Evolutionary conservation across 2,888 invertebrate genomes (phyloP), one percentile per base, ranked within the genome.

Genomic region (Lobophora halterata): DNA sequence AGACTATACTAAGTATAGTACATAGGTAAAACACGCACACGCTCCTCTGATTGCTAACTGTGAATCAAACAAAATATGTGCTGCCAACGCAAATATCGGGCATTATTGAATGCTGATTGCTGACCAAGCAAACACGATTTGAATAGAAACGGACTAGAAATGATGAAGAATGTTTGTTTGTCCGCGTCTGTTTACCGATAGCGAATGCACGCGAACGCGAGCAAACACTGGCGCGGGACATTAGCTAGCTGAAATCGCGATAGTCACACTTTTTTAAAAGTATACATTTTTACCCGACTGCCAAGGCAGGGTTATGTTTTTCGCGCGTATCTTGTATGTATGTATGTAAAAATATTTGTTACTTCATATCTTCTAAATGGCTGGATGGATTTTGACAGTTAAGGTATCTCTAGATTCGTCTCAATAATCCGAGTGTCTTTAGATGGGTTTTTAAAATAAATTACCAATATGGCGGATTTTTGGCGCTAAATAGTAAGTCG

Each of bases 151-250:
- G 58, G 54, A 51, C 40, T 45, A 46, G 47, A 33, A 48, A 42
- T 53, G 62, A 59, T 58, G 54, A 37, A 55, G 49, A 44, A 28
- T 17, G 27, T 21, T 29, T 10, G 32, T 28, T 38, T n/a, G n/a
- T n/a, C n/a, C n/a, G n/a, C n/a, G 25, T 45, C 45, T 46, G 49
- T 43, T 55, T 41, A 40, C 32, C 35, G 25, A 33, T 52, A 51
- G 23, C 56, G 58, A 59, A 52, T 52, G 55, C 53, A 57, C 63
- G 65, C 61, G 58, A 68, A 43, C 53, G 55, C 77, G 53, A 61
- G 63, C 60, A 81, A 79, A 80, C 62, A 79, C 59, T 42, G 65
- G 66, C 73, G 73, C 73, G 66, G 63, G 71, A 59, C 59, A 56
- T 63, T 64, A 56, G 62, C 33, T 43, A 33, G 29, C 7, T 55